phyloP scores from a whole-genome alignment of 2,113 vertebrate species.

The Barnardius zonarius region DNA sequence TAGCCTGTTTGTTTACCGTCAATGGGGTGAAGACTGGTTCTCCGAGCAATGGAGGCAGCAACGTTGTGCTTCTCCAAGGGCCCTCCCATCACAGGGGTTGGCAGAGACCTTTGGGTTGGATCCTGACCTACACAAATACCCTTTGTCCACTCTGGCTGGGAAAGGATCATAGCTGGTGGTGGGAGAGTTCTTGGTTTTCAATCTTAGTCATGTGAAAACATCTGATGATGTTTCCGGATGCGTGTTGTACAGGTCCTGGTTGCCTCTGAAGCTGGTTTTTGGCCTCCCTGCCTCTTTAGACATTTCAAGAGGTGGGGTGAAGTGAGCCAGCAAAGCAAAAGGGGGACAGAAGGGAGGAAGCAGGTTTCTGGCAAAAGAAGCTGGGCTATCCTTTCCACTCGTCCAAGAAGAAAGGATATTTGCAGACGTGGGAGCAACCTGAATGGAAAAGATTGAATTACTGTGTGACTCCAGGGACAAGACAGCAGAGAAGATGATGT shows the following conservation, averaged over 20 bases:
- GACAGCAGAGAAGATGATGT: not conserved
- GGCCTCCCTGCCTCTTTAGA: not conserved
- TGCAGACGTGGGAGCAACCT: not conserved
- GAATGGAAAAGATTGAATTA: not conserved
- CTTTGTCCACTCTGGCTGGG: not conserved
- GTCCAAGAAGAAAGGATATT: not conserved
- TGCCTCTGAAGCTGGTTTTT: not conserved
- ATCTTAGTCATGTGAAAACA: not conserved
- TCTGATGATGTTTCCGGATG: not conserved
- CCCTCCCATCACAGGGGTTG: not conserved
- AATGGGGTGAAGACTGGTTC: not conserved
- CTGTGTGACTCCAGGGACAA: not conserved
- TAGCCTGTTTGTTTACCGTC: constrained; percentile 4
- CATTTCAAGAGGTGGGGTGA: not conserved
- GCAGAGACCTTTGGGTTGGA: not conserved
- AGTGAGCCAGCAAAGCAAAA: not conserved
- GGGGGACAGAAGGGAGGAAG: not conserved
- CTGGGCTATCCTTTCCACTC: not conserved
- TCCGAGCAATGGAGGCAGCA: not conserved
- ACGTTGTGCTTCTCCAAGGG: not conserved
- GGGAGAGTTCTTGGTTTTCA: not conserved
- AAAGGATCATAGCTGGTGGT: not conserved
- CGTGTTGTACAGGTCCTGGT: rapidly evolving
- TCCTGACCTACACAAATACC: not conserved
- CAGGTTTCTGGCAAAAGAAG: not conserved